Conservation (phyloP, 2,888 invertebrate genomes). For the Lamellibrachia satsuma region DNA sequence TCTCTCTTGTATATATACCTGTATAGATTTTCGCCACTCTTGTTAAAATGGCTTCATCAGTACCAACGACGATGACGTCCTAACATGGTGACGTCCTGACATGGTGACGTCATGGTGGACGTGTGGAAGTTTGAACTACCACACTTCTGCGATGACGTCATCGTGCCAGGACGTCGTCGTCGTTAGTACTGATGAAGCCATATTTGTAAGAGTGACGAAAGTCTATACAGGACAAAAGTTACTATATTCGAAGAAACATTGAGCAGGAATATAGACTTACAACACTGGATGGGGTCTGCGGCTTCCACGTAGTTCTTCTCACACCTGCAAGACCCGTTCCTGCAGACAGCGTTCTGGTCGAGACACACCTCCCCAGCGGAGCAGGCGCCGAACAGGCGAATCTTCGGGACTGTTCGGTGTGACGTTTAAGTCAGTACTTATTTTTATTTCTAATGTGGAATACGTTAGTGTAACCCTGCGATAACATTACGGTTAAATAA, state of each 20-base stretch:
- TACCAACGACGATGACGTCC: too few relatives aligned
- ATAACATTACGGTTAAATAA: not conserved
- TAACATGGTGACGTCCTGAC: too few relatives aligned
- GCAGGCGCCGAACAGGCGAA: constrained; percentile 30
- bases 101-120: too few relatives aligned
- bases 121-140: too few relatives aligned
- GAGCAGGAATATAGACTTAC: not conserved
- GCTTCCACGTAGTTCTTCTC: constrained; percentile 20
- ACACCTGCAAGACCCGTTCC: constrained; percentile 34
- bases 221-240: not conserved
- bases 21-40: too few relatives aligned
- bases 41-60: too few relatives aligned
- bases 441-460: not conserved
- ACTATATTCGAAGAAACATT: not conserved
- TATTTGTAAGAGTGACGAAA: too few relatives aligned
- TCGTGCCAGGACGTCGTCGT: too few relatives aligned
- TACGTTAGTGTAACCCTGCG: not conserved
- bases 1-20: too few relatives aligned
- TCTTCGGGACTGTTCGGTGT: constrained; percentile 28
- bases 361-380: constrained; percentile 31
- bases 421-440: not conserved
- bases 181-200: too few relatives aligned
- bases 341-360: constrained; percentile 32
- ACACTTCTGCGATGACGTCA: too few relatives aligned
- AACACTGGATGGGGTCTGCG: not conserved